Evolutionary conservation across 2,797 vertebrate genomes (phyloP), one percentile per base, ranked within the genome.

Genomic region (Ataeniobius toweri): DNA sequence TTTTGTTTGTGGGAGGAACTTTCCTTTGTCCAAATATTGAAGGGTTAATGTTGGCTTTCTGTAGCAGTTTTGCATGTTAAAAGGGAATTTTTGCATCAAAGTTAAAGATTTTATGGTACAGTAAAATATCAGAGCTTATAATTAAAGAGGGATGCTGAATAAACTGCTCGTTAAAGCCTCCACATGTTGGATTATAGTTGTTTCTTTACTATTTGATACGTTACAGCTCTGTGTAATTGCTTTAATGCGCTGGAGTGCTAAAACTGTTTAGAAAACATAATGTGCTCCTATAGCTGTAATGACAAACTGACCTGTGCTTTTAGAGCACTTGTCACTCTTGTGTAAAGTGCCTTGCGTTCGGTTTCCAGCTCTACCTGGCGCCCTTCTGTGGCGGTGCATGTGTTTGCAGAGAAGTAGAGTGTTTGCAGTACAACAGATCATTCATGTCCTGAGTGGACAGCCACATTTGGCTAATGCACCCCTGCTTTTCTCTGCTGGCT

Each of bases 381-480:
- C 74, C 68, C 65, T 61, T 70, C n/a, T 79, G 75, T 46, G 65
- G 71, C 26, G 28, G 58, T 18, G 14, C 76, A 77, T 76, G 71
- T 53, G 69, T 74, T 71, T 69, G 77, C 76, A 68, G 26, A 65
- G 68, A 73, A 77, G 50, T 63, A 0, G 82, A 69, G 85, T 84
- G 85, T 87, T 88, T 92, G 92, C 91, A 77, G 76, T 87, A 90
- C 87, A 90, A 87, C 86, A 86, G 86, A 91, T 93, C 89, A 83
- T 90, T 93, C 90, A 85, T 88, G 89, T 90, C 78, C 85, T 80
- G 86, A 91, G 89, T 90, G 89, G 90, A 94, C 91, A 82, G 88
- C 83, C 86, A 89, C 91, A 91, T 93, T 93, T 93, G 90, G 89
- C 90, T 94, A 93, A 94, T 92, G 92, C 88, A 88, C 51, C 84